Base-by-base conservation (phyloP, 2,113 vertebrate genomes). In the Xiphias gladius region DNA sequence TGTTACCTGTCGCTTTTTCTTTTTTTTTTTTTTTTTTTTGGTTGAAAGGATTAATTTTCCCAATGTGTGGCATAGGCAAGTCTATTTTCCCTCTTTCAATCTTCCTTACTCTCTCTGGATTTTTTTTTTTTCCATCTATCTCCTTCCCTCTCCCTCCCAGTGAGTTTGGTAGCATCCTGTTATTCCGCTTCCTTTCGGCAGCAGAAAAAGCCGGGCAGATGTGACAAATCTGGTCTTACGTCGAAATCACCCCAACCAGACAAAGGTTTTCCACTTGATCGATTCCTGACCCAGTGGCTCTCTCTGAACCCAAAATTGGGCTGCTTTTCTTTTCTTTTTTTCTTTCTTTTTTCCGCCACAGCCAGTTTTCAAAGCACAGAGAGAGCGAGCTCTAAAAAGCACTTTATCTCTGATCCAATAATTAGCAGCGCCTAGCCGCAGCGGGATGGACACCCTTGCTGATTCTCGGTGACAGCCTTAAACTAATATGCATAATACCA, bases 401-500 rank as follows among this genome's bases (percentile, higher is more conserved):
- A 86, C 86, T 93, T 91, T 90, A 93, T 94, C 91, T 92, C 87
- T 94, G 92, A 95, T 95, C 92, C 94, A 94, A 94, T 96, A 95
- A 96, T 95, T 95, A 95, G 93, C 90, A 84, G 92, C 66, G 90
- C 92, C 91, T 87, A 91, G 94, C 88, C 85, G 76, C 92, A 85
- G 84, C 84, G 69, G 91, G 94, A 96, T 91, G 93, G 94, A 94
- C 91, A 92, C 91, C 91, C 92, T 88, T 73, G 72, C 94, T 95
- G 95, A 95, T 95, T 94, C 90, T 91, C 90, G 89, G 91, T 96
- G 94, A 94, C 94, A 95, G 91, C 94, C 93, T 94, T 95, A 92
- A 95, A 94, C 91, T 95, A 93, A 94, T 95, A 95, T 96, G 91
- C 94, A 95, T 96, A 95, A 95, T 95, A 91, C 93, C 89, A 76